Evolutionary conservation across 2,797 vertebrate genomes (phyloP).

Genomic region (Chelmon rostratus): DNA sequence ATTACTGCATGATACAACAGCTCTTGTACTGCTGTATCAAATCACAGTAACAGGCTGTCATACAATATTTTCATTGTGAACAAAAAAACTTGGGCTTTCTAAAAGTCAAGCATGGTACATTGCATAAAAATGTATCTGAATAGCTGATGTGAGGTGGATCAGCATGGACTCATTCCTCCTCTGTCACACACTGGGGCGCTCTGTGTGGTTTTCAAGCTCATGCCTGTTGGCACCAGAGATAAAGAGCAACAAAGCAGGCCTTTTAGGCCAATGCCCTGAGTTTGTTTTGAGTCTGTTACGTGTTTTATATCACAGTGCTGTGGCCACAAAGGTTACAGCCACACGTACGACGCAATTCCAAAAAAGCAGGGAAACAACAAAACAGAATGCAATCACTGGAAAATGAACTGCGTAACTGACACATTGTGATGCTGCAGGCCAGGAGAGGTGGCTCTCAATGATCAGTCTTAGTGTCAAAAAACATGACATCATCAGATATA

Average conservation of each 20-base stretch:
- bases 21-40: not conserved
- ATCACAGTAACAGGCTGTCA: not conserved
- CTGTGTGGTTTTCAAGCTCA: constrained; percentile 26
- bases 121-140: not conserved
- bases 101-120: not conserved
- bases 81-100: not conserved
- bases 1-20: not conserved
- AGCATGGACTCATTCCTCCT: not conserved
- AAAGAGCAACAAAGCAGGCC: constrained; percentile 6
- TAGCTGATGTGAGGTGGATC: not conserved
- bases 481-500: too few relatives aligned
- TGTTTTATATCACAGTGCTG: not conserved
- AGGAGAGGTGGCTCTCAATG: too few relatives aligned
- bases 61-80: not conserved
- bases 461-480: too few relatives aligned
- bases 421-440: too few relatives aligned
- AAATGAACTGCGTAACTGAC: too few relatives aligned
- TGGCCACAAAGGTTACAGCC: not conserved
- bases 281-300: constrained; percentile 5
- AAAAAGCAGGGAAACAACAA: too few relatives aligned
- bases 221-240: constrained; percentile 17
- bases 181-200: not conserved
- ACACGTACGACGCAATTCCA: not conserved
- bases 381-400: too few relatives aligned
- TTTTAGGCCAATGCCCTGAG: not conserved